phyloP scores from a whole-genome alignment of 1,140 invertebrate genomes.

The Drosophila lowei region DNA sequence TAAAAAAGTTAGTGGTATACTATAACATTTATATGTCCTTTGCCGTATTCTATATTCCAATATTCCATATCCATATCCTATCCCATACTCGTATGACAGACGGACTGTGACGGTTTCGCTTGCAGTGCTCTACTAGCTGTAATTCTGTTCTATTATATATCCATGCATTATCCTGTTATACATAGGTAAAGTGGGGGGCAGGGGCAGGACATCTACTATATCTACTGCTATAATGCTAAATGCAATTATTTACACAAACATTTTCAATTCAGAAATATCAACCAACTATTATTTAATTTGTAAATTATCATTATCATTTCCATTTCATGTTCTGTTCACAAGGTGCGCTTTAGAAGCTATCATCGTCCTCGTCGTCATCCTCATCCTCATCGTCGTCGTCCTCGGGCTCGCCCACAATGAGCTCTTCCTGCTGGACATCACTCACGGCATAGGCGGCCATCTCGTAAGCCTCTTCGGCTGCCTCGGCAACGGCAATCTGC shows the following conservation, averaged over 20 bases:
- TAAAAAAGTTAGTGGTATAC: constrained; percentile 38
- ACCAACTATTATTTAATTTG: constrained; percentile 37
- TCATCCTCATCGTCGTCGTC: constrained; percentile 27
- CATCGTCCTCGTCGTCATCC: constrained; percentile 24
- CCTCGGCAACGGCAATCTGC: constrained; percentile 63
- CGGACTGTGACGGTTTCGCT: constrained; percentile 68
- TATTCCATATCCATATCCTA: constrained; percentile 7
- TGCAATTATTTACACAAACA: constrained; percentile 71
- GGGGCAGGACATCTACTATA: constrained; percentile 21
- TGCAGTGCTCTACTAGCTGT: constrained; percentile 45
- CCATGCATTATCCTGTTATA: constrained; percentile 7
- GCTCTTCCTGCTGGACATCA: constrained; percentile 51
- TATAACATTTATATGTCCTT: constrained; percentile 7
- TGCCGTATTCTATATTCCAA: not conserved
- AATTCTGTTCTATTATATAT: constrained; percentile 16
- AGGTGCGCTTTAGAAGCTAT: constrained; percentile 75
- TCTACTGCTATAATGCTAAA: constrained; percentile 43
- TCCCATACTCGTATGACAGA: not conserved
- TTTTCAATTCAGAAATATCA: constrained; percentile 37
- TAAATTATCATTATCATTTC: constrained; percentile 9
- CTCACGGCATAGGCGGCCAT: constrained; percentile 31
- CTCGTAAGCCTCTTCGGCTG: constrained; percentile 74
- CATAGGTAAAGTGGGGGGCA: too few species aligned
- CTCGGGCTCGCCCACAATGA: constrained; percentile 46
- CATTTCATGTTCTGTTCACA: constrained; percentile 59